A percentile compares a stretch with the other conserved stretches of the same genome.
These are phyloP conservation scores for Coracias cyanogaster DNA, from an alignment of 2,797 vertebrate genomes.

Conservation along the genomic window DNA sequence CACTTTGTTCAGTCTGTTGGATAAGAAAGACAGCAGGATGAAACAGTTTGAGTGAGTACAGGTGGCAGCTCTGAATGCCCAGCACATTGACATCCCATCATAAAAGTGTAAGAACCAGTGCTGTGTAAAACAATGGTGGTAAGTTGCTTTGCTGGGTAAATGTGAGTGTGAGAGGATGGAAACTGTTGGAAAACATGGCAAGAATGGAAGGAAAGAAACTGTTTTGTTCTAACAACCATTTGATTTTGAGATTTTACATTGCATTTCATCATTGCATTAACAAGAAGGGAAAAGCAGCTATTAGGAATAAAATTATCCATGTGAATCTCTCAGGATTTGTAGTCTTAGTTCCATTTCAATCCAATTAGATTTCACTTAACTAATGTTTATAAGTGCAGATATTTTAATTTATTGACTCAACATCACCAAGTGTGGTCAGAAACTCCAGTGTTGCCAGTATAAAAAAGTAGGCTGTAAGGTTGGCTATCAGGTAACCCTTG, in stretches of 20 bases:
- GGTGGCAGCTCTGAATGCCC: neutral
- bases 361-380: neutral
- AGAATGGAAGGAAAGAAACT: neutral
- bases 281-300: neutral
- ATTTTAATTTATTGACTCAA: neutral
- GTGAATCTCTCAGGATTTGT: neutral
- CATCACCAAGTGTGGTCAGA: neutral
- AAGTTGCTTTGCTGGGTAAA: neutral
- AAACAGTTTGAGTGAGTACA: neutral
- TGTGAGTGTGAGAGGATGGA: neutral
- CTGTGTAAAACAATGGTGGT: neutral
- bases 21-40: neutral
- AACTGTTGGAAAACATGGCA: fast-evolving
- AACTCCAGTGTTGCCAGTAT: neutral
- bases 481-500: neutral
- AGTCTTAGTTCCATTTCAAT: neutral
- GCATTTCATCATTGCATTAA: neutral
- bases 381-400: too few relatives aligned
- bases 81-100: neutral
- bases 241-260: neutral
- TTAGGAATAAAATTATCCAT: neutral
- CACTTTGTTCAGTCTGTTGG: neutral
- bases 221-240: neutral
- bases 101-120: neutral
- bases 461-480: neutral